Base-by-base conservation (phyloP, 2,797 vertebrate genomes). In the Mus caroli region DNA sequence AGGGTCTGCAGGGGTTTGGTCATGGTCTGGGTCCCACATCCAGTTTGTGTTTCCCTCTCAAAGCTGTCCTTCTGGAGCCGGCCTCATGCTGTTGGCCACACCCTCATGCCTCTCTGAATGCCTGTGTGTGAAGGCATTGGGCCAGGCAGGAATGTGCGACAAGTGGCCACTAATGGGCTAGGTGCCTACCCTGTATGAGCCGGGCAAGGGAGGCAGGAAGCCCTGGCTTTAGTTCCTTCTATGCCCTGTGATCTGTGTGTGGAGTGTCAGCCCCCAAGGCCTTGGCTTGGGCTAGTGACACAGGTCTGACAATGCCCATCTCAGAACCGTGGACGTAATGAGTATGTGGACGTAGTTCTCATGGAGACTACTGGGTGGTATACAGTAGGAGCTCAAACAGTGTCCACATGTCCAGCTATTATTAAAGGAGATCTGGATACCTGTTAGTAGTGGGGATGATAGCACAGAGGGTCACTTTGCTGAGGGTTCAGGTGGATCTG, bases 81-180 rank as follows among this genome's bases (percentile, higher is more conserved):
- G 1, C 31, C 40, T n/a, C 43, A 10, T 1, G 46, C 34, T 0
- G 0, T 0, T 34, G 17, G 11, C 58, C 6, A 2, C 11, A 37
- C 50, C 15, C 62, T 67, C 40, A 3, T 1, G 26, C 28, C 12
- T 62, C 46, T 58, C 73, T n/a, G 1, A 34, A 17, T 26, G 46
- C 43, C 22, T 50, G 11, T 34, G 15, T 26, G 22, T 62, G 62
- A 75, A 60, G 43, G 28, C 19, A 15, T 5, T 60, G 82, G 40
- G 26, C 71, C 11, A 17, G 56, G 67, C 60, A 46, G 62, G 64
- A 22, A 11, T 2, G 15, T 43, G 52, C 37, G 24, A 40, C 50
- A 54, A 56, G 24, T 12, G 9, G 85, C 50, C 37, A 40, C 46
- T 73, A 40, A 28, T 56, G 64, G 50, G 22, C 14, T 56, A 5